Percentiles rank a stretch among this genome's conserved stretches.
Conservation (phyloP, 2,888 invertebrate genomes). For the Alviniconcha strummeri region DNA sequence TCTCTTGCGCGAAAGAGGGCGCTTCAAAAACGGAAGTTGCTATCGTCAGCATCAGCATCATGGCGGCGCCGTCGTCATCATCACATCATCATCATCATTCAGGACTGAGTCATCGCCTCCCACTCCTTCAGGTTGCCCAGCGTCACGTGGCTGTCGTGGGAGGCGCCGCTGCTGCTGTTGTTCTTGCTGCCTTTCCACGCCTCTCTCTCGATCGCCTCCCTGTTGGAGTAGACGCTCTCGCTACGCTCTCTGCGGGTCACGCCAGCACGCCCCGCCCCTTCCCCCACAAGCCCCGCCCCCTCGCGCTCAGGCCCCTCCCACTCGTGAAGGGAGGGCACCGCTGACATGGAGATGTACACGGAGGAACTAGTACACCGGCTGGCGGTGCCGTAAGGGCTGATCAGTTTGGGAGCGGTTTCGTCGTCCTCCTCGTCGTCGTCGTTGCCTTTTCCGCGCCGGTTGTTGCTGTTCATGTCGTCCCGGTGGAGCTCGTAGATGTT, state of each 20-base stretch:
- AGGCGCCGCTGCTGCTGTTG: no score
- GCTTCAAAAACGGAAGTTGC: no score
- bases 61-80: no score
- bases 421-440: neutral
- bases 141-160: no score
- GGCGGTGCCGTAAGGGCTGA: neutral
- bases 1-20: no score
- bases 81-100: no score
- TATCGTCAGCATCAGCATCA: no score
- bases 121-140: no score
- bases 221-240: slow-evolving; percentile 14
- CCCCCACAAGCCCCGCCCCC: neutral
- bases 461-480: neutral
- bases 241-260: neutral
- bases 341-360: slow-evolving; percentile 20
- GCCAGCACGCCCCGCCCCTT: neutral
- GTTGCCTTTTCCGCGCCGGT: neutral
- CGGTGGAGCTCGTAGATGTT: neutral
- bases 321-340: neutral
- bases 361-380: neutral
- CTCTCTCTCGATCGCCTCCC: neutral
- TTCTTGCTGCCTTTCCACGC: neutral
- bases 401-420: neutral
- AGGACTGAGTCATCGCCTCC: no score
- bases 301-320: neutral